Base-by-base conservation (phyloP, 2,113 vertebrate species). In the Helogale parvula region DNA sequence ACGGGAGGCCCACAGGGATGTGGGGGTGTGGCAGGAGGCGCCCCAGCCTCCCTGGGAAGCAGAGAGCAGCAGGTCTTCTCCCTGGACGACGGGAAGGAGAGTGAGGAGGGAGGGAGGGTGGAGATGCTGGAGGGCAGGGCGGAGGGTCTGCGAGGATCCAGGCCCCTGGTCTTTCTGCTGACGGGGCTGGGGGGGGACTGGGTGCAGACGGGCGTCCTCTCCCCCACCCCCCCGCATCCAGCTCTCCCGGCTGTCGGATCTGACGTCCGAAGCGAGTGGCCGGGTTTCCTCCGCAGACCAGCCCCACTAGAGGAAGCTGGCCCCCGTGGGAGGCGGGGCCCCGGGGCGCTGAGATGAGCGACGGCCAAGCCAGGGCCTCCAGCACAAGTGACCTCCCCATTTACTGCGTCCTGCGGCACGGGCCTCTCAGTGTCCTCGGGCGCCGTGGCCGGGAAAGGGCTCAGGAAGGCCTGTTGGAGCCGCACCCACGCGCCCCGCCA, bases 391-490 rank as follows among this genome's bases (percentile, higher is more conserved):
- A 60, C n/a, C 2, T 1, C 1, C 1, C 25, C 13, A 1, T 2
- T 0, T 0, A 2, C n/a, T 31, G 7, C 4, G 6, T 3, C 15
- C 1, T 3, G 3, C 19, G 33, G 6, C 33, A 16, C 17, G 3
- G 3, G 13, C 6, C 1, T 1, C 35, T 79, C 19, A 12, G 13
- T 7, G 15, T 74, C 54, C 57, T 13, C 0, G 0, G 0, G 35
- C 1, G 11, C 63, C 5, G 0, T 2, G 35, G 7, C 0, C 0
- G 0, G 19, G 11, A 7, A 12, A 21, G 3, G 1, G 6, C 72
- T 38, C 2, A 3, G 68, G 63, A 29, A 65, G 63, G 11, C 63
- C 11, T 65, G 63, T 13, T 13, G 63, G 12, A 31, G 12, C 11
- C 27, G 63, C 29, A 3, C 29, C 27, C 4, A 13, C 10, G 45